Evolutionary conservation across 2,797 vertebrate species (phyloP), one percentile per base, ranked within the genome.

Genomic region (Crocodylus rhombifer): DNA sequence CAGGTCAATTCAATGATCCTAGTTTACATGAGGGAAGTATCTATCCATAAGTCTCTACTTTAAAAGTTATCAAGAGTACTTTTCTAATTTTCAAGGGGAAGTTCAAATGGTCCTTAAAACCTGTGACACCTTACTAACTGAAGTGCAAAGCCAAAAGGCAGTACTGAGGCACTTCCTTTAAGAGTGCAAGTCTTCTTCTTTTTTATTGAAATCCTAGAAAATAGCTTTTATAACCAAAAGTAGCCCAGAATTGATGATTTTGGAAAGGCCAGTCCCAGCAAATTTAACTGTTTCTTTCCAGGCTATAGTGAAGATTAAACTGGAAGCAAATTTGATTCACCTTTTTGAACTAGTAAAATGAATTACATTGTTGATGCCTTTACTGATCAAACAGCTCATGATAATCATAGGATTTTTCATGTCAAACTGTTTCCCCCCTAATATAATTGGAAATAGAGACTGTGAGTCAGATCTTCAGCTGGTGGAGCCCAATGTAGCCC

Each of bases 11-110:
- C 33, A 67, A 28, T 82, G 77, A 78, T 92, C 69, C 65, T 84
- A 77, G 88, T 91, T 93, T 96, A 86, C 74, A 92, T 77, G 21
- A 89, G 77, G 78, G 63, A 26, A 78, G 58, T 80, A 65, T 94
- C 64, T 94, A 73, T 61, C 83, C 77, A 78, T 28, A 89, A 87
- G 82, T 82, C 61, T 51, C 2, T 91, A 92, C 87, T 86, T 92
- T 93, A 88, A 85, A 92, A 92, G 77, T 84, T 78, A 91, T 86
- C 74, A 88, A 74, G 58, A 87, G 58, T 89, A 84, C 96, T 95
- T 93, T 93, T 91, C 86, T 96, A 69, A 28, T 42, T 89, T 96
- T 84, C 77, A 95, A 75, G 77, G 74, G 62, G 69, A 86, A 30
- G 64, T 90, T 94, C 82, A 86, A 79, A 42, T 67, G 80, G 69